Evolutionary conservation across 2,888 invertebrate species (phyloP).

Genomic region (Chouioia cunea): DNA sequence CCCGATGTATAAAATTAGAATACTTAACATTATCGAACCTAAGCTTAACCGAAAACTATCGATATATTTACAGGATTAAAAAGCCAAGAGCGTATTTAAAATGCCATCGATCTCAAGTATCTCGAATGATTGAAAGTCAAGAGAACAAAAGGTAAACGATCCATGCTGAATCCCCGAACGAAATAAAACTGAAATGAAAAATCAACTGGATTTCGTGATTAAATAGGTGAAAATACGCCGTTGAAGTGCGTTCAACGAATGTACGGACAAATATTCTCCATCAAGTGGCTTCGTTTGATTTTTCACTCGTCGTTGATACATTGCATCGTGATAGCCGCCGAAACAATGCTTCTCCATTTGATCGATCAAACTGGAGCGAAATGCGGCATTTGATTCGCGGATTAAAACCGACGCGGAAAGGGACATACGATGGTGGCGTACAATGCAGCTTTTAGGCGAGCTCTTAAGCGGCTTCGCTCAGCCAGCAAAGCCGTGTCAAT

Average conservation of each 20-base stretch:
- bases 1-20: slow-evolving; percentile 32
- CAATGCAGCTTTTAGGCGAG: slow-evolving; percentile 59
- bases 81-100: slow-evolving; percentile 25
- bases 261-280: slow-evolving; percentile 27
- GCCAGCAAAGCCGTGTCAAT: slow-evolving; percentile 56
- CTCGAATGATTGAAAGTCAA: slow-evolving; percentile 18
- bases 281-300: slow-evolving; percentile 44
- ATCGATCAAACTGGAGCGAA: slow-evolving; percentile 26
- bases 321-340: slow-evolving; percentile 19
- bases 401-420: slow-evolving; percentile 57
- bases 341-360: slow-evolving; percentile 32
- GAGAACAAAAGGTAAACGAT: slow-evolving; percentile 6
- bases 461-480: slow-evolving; percentile 53
- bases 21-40: slow-evolving; percentile 32
- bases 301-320: slow-evolving; percentile 40
- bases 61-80: slow-evolving; percentile 37
- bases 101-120: slow-evolving; percentile 17
- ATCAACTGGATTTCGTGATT: neutral
- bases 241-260: slow-evolving; percentile 17
- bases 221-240: slow-evolving; percentile 9
- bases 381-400: slow-evolving; percentile 8
- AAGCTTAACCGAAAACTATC: slow-evolving; percentile 17
- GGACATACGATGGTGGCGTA: slow-evolving; percentile 52
- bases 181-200: slow-evolving; percentile 18
- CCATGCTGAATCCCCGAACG: slow-evolving; percentile 8